Evolutionary conservation across 2,797 vertebrate genomes (phyloP).

Genomic region (Botia almorhae): DNA sequence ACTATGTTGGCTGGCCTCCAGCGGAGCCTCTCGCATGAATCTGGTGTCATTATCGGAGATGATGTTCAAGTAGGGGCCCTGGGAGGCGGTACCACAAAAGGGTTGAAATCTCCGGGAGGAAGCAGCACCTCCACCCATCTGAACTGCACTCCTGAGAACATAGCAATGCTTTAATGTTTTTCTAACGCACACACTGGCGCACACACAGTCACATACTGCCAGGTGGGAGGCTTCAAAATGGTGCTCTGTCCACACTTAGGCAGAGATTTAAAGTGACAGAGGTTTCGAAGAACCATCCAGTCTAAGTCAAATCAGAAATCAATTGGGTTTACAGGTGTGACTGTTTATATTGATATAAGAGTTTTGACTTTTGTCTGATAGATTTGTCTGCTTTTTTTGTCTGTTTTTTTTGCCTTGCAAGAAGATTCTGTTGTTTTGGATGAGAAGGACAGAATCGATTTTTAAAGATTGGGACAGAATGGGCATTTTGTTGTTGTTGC

Average conservation of each 20-base stretch:
- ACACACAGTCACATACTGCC: conserved; percentile 7
- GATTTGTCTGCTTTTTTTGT: background rate
- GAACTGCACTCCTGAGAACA: conserved; percentile 88
- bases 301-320: conserved; percentile 10
- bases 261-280: conserved; percentile 1
- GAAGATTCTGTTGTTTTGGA: background rate
- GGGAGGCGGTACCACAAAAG: conserved; percentile 74
- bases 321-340: conserved; percentile 29
- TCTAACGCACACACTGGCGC: conserved; percentile 18
- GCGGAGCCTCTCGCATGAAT: conserved; percentile 70
- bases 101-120: conserved; percentile 88
- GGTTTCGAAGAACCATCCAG: conserved; percentile 18
- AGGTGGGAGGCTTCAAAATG: conserved; percentile 46
- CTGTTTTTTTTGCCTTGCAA: background rate
- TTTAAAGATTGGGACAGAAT: background rate
- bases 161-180: conserved; percentile 86
- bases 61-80: conserved; percentile 61
- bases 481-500: background rate
- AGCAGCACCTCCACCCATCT: conserved; percentile 89
- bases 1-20: conserved; percentile 89
- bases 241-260: conserved; percentile 42
- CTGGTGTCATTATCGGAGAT: conserved; percentile 74
- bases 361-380: conserved; percentile 4
- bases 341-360: background rate
- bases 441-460: background rate